Conservation (phyloP, 2,113 vertebrate genomes). For the Saccopteryx leptura region DNA sequence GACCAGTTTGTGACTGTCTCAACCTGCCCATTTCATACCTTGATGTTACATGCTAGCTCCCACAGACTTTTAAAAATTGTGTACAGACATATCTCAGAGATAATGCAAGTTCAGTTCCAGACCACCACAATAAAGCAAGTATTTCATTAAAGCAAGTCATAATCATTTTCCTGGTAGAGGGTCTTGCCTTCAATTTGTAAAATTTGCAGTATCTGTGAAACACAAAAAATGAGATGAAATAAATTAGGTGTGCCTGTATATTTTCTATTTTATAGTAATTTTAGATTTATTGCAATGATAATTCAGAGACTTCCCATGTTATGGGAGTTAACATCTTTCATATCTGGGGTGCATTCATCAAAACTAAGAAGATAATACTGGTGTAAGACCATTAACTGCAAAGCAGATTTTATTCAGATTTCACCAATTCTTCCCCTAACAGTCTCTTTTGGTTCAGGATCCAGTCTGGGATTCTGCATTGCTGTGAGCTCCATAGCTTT, state of each 20-base stretch:
- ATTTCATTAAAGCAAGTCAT: background rate
- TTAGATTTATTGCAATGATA: background rate
- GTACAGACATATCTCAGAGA: background rate
- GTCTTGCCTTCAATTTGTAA: background rate
- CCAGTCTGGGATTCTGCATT: background rate
- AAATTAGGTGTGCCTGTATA: background rate
- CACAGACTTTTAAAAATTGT: background rate
- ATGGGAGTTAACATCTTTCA: background rate
- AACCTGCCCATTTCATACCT: background rate
- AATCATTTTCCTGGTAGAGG: background rate
- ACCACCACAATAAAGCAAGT: background rate
- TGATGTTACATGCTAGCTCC: background rate
- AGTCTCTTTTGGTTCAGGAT: background rate
- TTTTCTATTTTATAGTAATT: background rate
- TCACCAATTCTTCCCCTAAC: background rate
- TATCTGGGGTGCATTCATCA: background rate
- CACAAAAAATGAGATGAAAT: background rate
- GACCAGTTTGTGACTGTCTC: background rate
- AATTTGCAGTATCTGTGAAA: background rate
- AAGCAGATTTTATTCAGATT: background rate
- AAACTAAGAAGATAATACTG: background rate
- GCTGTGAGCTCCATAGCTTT: background rate
- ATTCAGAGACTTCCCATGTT: background rate
- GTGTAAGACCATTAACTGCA: background rate
- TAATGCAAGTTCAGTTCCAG: background rate